Evolutionary conservation across 2,113 vertebrate genomes (phyloP).

Genomic region (Brachypodius melanocephalos): DNA sequence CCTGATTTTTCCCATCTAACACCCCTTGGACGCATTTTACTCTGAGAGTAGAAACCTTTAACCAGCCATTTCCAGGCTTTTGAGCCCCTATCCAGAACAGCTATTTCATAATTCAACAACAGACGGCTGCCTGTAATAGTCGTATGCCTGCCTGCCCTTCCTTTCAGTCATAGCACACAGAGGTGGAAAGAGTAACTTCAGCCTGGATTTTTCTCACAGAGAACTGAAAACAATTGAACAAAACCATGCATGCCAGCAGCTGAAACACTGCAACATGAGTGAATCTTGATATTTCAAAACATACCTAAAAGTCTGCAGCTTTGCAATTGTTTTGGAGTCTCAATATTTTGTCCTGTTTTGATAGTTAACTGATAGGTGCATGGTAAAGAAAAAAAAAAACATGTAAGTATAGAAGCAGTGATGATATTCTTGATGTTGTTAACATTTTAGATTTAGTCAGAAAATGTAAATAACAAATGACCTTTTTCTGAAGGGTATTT

Average conservation of each 20-base stretch:
- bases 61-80: constrained; percentile 25
- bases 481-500: constrained; percentile 73
- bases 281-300: neutral
- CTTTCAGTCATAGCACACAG: neutral
- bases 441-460: neutral
- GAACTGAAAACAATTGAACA: neutral
- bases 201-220: neutral
- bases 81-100: neutral
- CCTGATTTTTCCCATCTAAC: constrained; percentile 31
- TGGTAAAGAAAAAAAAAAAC: neutral
- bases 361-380: constrained; percentile 19
- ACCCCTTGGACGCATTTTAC: neutral
- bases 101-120: constrained; percentile 21
- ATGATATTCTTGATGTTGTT: neutral
- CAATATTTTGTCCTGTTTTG: constrained; percentile 35
- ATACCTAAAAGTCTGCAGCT: neutral
- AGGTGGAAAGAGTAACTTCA: neutral
- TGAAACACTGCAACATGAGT: neutral
- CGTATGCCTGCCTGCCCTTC: neutral
- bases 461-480: constrained; percentile 54
- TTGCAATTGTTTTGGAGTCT: neutral
- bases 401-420: neutral
- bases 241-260: neutral
- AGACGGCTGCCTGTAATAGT: neutral
- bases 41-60: constrained; percentile 14